phyloP scores from a whole-genome alignment of 2,797 vertebrate genomes.

The Mormyrus hasselquistii region DNA sequence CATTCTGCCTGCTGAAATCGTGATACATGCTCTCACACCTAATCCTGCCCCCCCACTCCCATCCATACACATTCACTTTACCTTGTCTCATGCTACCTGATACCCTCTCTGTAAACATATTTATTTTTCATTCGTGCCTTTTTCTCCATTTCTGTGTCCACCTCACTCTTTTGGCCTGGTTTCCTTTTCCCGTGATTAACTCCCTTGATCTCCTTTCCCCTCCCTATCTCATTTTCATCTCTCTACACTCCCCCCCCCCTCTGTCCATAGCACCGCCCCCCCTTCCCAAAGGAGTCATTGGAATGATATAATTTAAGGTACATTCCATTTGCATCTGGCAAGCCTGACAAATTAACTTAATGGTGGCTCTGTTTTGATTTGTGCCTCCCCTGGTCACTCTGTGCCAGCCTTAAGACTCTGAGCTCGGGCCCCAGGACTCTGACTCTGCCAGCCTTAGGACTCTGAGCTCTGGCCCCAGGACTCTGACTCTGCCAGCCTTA shows the following conservation, averaged over 20 bases:
- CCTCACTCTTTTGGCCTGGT: slow-evolving; percentile 41
- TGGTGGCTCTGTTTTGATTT: slow-evolving; percentile 11
- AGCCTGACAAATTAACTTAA: slow-evolving; percentile 15
- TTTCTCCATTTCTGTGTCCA: slow-evolving; percentile 41
- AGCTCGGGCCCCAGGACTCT: background rate
- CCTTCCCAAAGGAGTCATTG: background rate
- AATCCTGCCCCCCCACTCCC: background rate
- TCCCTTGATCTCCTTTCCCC: background rate
- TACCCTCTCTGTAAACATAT: slow-evolving; percentile 71
- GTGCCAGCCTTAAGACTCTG: background rate
- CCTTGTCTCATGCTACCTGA: slow-evolving; percentile 59
- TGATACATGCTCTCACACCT: slow-evolving; percentile 10
- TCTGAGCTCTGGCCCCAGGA: background rate
- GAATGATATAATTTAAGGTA: background rate
- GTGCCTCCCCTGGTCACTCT: background rate
- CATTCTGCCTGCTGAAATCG: background rate
- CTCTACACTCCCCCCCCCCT: background rate
- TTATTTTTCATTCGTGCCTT: slow-evolving; percentile 77
- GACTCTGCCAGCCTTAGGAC: background rate
- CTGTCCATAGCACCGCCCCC: background rate
- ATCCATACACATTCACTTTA: slow-evolving; percentile 47
- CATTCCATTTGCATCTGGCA: slow-evolving; percentile 13
- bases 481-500: too few relatives aligned
- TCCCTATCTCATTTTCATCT: background rate
- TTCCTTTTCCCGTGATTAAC: slow-evolving; percentile 14